These are phyloP conservation scores for Petrocephalus zakoni DNA, from an alignment of 2,113 vertebrate species.

Conservation along the genomic window DNA sequence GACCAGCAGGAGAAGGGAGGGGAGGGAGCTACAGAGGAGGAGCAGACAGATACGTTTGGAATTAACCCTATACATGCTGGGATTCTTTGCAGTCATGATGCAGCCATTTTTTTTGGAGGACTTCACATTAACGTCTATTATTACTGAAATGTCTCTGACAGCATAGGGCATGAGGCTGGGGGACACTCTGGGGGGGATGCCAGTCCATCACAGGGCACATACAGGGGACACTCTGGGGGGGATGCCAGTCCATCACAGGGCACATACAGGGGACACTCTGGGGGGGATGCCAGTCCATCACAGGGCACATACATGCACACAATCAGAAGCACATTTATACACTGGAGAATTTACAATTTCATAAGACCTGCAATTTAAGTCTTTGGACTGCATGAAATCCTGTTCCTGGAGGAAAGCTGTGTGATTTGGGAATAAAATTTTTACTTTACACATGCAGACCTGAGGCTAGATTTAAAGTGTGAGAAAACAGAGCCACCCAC, in stretches of 20 bases:
- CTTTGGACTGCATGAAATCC: background rate
- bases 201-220: background rate
- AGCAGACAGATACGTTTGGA: slow-evolving; percentile 43
- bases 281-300: background rate
- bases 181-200: background rate
- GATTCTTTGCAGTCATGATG: background rate
- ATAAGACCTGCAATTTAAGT: too few species aligned
- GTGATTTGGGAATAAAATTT: background rate
- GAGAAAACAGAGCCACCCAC: background rate
- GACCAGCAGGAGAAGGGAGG: slow-evolving; percentile 23
- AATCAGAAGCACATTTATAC: background rate
- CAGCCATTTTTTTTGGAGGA: background rate
- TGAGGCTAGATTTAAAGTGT: background rate
- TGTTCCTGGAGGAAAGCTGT: background rate
- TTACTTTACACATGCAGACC: background rate
- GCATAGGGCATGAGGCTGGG: background rate
- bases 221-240: background rate
- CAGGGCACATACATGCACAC: background rate
- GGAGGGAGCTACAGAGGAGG: slow-evolving; percentile 18
- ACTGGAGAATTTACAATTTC: background rate
- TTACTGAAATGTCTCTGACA: background rate
- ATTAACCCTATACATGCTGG: slow-evolving; percentile 54
- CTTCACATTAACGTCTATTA: background rate
- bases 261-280: background rate
- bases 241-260: background rate